Percentiles rank a stretch among this genome's conserved stretches.
Evolutionary conservation across 2,888 invertebrate species (phyloP).

Genomic region (Chironomus tentans): DNA sequence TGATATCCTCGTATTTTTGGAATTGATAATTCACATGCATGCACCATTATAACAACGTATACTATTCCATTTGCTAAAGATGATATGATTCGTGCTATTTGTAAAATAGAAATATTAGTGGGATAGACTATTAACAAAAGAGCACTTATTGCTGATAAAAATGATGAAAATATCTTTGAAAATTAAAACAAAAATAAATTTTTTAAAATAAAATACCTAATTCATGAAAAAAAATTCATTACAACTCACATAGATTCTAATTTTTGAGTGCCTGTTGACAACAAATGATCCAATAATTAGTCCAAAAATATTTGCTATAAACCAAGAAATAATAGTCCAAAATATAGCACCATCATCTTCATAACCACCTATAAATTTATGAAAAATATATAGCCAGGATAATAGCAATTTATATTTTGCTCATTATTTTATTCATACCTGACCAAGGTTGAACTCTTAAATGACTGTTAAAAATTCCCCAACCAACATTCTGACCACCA

Average conservation of each 20-base stretch:
- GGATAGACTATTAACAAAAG: conserved; percentile 7
- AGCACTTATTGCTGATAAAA: conserved; percentile 2
- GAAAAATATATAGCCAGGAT: not conserved
- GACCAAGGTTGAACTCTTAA: conserved; percentile 12
- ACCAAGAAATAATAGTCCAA: conserved; percentile 23
- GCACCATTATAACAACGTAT: conserved; percentile 23
- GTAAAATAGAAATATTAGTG: conserved; percentile 1
- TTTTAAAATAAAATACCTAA: no score
- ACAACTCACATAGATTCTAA: conserved; percentile 25
- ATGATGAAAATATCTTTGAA: not conserved
- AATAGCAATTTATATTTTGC: not conserved
- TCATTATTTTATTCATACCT: not conserved
- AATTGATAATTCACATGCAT: conserved; percentile 28
- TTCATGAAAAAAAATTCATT: no score
- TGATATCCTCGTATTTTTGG: conserved; percentile 24
- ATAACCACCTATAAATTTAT: not conserved
- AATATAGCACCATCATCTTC: conserved; percentile 18
- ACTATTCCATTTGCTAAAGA: conserved; percentile 27
- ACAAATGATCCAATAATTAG: conserved; percentile 3
- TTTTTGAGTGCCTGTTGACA: conserved; percentile 16
- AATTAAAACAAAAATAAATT: no score
- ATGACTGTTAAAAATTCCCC: conserved; percentile 27
- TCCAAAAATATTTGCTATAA: conserved; percentile 26
- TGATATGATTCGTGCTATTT: conserved; percentile 18
- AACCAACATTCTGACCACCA: conserved; percentile 26